Conservation (phyloP, 2,888 invertebrate genomes). For the Baccha elongata region DNA sequence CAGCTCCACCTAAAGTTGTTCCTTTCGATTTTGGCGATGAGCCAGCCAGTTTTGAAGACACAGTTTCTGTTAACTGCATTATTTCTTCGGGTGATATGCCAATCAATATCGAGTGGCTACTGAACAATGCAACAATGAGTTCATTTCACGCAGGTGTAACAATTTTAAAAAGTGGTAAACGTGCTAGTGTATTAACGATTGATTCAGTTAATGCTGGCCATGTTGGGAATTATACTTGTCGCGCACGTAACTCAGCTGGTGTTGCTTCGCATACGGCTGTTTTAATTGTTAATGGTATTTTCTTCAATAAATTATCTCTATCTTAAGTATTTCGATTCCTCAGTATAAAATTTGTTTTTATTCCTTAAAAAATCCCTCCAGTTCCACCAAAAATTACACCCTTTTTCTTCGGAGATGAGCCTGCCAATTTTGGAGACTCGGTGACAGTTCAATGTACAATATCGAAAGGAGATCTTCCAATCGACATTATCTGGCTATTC, state of each 20-base stretch:
- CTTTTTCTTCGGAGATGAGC: conserved; percentile 84
- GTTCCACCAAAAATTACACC: conserved; percentile 83
- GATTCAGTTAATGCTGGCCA: conserved; percentile 85
- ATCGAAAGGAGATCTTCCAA: conserved; percentile 87
- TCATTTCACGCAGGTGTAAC: conserved; percentile 68
- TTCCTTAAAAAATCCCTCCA: conserved; percentile 69
- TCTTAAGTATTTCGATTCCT: conserved; percentile 21
- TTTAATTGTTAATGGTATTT: conserved; percentile 85
- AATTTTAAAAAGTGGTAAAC: conserved; percentile 81
- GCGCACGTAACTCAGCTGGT: conserved; percentile 85
- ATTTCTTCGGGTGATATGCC: conserved; percentile 89
- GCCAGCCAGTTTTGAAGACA: conserved; percentile 84
- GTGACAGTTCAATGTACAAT: conserved; percentile 86
- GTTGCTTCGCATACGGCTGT: conserved; percentile 84
- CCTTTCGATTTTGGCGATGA: conserved; percentile 89
- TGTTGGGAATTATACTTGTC: conserved; percentile 86
- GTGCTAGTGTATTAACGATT: conserved; percentile 84
- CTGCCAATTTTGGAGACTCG: conserved; percentile 86
- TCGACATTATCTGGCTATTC: conserved; percentile 86
- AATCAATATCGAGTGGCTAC: conserved; percentile 86
- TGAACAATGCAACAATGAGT: conserved; percentile 79
- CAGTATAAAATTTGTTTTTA: conserved; percentile 20
- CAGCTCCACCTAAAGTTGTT: conserved; percentile 89
- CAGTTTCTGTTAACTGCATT: conserved; percentile 86
- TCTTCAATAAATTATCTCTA: background rate